Base-by-base conservation (phyloP, 2,113 vertebrate species). In the Ivindomyrus marchei region DNA sequence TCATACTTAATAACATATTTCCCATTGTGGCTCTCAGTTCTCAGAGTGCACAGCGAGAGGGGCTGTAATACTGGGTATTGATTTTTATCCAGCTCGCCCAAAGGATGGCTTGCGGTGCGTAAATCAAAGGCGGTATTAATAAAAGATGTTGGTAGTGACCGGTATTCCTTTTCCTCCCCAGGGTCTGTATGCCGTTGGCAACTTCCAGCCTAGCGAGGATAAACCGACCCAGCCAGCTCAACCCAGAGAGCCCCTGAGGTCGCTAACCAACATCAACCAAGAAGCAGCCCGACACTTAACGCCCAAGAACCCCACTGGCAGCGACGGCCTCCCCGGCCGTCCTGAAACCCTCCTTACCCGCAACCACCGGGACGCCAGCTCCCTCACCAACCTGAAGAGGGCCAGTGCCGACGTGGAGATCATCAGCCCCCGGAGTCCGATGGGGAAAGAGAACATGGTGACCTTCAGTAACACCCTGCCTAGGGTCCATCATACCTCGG, bases 391-490 rank as follows among this genome's bases (percentile, higher is more conserved):
- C 90, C 93, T 99, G 91, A 99, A 99, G 94, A 95, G 98, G 92
- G 96, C 97, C 47, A 99, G 98, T 6, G 97, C 98, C 15, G 98
- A 99, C 8, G 97, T 99, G 74, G 98, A 99, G 93, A 97, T 98
- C 90, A 98, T 99, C 92, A 96, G 95, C 46, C 97, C 98, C 0
- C 95, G 97, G 90, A 99, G 97, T 93, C 98, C 98, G 0, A 96
- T 98, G 95, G 98, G 97, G 39, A 97, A 97, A 89, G 98, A 99
- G 93, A 99, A 97, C 90, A 98, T 99, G 97, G 97, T 98, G 47
- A 99, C 97, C 39, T 99, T 99, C 94, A 99, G 98, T 95, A 99
- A 98, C 92, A 99, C 98, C 1, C 93, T 99, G 88, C 98, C 98
- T 19, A 96, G 98, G 47, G 97, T 97, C 85, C 87, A 83, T 45